A percentile compares a stretch with the other conserved stretches of the same genome.
Conservation (phyloP, 2,113 vertebrate species). For the Chitala chitala region DNA sequence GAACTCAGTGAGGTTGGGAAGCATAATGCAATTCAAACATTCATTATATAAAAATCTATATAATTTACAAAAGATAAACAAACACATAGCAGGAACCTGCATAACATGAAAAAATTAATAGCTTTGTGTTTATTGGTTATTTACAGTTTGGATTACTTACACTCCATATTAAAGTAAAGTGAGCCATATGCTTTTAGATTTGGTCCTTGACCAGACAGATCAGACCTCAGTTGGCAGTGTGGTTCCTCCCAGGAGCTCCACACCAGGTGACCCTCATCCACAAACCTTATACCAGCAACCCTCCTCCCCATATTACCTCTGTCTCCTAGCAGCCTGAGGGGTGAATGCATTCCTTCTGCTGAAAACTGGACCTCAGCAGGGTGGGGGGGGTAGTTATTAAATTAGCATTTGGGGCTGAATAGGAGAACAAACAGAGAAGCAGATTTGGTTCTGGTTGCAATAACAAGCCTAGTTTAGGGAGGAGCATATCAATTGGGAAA, state of each 20-base stretch:
- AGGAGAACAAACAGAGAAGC: neutral
- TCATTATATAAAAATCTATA: too few relatives aligned
- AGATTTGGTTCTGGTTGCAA: neutral
- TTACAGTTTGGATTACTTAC: neutral
- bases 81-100: too few relatives aligned
- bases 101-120: too few relatives aligned
- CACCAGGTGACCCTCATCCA: neutral
- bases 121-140: neutral
- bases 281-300: neutral
- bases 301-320: neutral
- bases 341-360: neutral
- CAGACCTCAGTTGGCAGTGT: neutral
- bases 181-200: too few relatives aligned
- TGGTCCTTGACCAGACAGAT: neutral
- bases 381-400: neutral
- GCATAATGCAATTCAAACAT: too few relatives aligned
- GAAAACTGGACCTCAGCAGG: neutral
- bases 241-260: neutral
- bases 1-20: too few relatives aligned
- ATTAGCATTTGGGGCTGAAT: neutral
- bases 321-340: neutral
- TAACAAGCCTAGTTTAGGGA: slow-evolving; percentile 7
- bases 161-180: too few relatives aligned
- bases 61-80: too few relatives aligned
- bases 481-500: neutral